Percentiles rank a stretch among this genome's conserved stretches.
Evolutionary conservation across 2,113 vertebrate species (phyloP).

Genomic region (Pterocles burchelli): DNA sequence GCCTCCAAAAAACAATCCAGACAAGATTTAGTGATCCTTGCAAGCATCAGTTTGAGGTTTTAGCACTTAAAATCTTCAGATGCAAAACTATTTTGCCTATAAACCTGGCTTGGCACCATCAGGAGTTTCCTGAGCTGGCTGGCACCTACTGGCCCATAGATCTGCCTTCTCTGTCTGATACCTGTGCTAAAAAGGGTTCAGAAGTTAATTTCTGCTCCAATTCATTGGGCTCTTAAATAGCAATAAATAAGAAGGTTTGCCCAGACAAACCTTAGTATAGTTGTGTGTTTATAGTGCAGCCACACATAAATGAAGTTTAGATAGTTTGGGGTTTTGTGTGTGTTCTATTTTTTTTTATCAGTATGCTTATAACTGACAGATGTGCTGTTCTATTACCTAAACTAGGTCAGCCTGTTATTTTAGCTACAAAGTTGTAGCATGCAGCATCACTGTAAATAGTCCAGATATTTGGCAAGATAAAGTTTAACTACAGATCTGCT

Average conservation of each 20-base stretch:
- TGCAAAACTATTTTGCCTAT: background rate
- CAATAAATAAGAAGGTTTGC: background rate
- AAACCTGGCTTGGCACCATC: background rate
- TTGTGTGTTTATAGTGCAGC: background rate
- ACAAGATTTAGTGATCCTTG: background rate
- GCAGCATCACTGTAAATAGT: background rate
- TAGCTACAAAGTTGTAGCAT: background rate
- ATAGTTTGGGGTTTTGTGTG: background rate
- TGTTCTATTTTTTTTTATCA: background rate
- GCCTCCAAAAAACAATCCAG: background rate
- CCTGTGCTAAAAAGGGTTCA: background rate
- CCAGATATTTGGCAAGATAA: background rate
- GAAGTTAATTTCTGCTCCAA: background rate
- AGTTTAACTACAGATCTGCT: background rate
- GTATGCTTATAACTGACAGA: background rate
- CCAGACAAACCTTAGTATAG: background rate
- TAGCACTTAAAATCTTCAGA: background rate
- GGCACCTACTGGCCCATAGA: background rate
- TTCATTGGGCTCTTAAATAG: background rate
- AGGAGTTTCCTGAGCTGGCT: background rate
- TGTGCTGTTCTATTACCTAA: slow-evolving; percentile 9
- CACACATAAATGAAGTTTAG: background rate
- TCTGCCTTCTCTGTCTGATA: background rate
- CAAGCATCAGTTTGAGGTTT: background rate
- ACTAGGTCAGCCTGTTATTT: slow-evolving; percentile 46